These are phyloP conservation scores for Scolopax mira DNA, from an alignment of 2,113 vertebrate genomes.

Conservation along the genomic window DNA sequence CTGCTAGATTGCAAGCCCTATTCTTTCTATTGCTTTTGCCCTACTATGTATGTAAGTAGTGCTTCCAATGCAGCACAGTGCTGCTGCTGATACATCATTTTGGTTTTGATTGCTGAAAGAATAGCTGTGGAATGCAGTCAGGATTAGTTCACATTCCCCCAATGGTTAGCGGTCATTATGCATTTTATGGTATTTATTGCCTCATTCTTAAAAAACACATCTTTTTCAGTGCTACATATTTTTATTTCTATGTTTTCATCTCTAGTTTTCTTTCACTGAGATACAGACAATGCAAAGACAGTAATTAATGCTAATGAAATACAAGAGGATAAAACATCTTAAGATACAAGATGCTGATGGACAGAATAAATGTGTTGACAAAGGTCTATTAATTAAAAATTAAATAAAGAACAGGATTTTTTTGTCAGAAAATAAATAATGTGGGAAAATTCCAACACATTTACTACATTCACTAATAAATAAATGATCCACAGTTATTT, in stretches of 20 bases:
- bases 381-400: neutral
- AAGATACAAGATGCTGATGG: neutral
- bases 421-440: neutral
- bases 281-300: neutral
- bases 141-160: neutral
- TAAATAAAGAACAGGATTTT: neutral
- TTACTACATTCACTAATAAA: neutral
- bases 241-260: neutral
- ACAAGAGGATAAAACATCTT: neutral
- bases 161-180: neutral
- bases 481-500: neutral
- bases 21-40: neutral
- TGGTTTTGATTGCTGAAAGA: constrained; percentile 45
- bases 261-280: neutral
- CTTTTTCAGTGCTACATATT: neutral
- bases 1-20: neutral
- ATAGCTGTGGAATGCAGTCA: neutral
- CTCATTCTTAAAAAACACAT: neutral
- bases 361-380: neutral
- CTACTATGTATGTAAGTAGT: neutral
- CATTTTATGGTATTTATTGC: neutral
- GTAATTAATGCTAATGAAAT: neutral
- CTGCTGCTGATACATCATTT: constrained; percentile 29
- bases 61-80: constrained; percentile 10
- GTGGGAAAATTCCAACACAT: neutral